A percentile compares a stretch with the other conserved stretches of the same genome.
These are phyloP conservation scores for Sinocyclocheilus rhinocerous DNA, from an alignment of 2,113 vertebrate species.

Conservation along the genomic window DNA sequence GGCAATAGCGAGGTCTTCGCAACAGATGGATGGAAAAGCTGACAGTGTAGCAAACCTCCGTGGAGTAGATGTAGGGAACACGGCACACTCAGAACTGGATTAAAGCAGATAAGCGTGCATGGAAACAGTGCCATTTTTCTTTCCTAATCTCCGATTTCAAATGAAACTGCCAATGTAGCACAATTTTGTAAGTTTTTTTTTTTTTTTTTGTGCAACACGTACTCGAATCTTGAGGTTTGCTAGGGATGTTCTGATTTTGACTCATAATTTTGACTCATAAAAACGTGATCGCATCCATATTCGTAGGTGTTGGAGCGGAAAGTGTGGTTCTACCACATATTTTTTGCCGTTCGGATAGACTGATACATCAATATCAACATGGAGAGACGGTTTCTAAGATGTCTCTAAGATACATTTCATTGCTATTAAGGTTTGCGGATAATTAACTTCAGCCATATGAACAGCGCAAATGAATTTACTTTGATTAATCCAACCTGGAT, in stretches of 20 bases:
- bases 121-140: background rate
- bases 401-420: too few species aligned
- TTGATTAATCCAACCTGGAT: background rate
- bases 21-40: constrained; percentile 72
- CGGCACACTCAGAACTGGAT: constrained; percentile 33
- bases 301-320: background rate
- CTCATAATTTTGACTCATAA: background rate
- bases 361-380: background rate
- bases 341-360: background rate
- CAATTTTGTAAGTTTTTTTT: background rate
- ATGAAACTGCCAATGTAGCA: background rate
- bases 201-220: background rate
- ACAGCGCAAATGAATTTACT: background rate
- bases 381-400: background rate
- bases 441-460: background rate
- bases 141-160: constrained; percentile 4
- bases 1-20: constrained; percentile 55
- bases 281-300: background rate
- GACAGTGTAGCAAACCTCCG: constrained; percentile 60
- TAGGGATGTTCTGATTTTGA: constrained; percentile 6
- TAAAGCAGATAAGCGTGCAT: background rate
- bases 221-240: background rate
- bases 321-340: constrained; percentile 10
- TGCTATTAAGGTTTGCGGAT: background rate
- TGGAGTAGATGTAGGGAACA: constrained; percentile 64